Evolutionary conservation across 2,113 vertebrate genomes (phyloP), one percentile per base, ranked within the genome.

Genomic region (Plectropomus leopardus): DNA sequence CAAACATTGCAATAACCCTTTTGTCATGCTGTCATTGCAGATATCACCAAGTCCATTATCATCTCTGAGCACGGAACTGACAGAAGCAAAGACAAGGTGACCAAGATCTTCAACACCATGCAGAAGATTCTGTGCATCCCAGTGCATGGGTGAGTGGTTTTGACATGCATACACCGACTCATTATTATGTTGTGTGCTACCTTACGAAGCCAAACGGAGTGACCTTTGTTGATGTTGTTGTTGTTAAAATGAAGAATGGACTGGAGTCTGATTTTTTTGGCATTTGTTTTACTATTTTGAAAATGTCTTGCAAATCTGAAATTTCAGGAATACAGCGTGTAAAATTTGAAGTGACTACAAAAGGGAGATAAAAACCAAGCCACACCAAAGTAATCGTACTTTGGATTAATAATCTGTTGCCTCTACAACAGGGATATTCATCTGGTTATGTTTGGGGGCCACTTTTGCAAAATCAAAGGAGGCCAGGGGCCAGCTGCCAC

Each of bases 1-100:
- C 16, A 21, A 13, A 54, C n/a, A 58, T 64, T 14, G 3, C 23
- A 47, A 2, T 76, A 17, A 53, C 48, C 42, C 13, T 0, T 34
- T 51, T 3, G 54, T 6, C 23, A 8, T 66, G 32, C 59, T 78
- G 7, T 51, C n/a, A 16, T 86, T 90, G 3, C 78, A 98, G 97
- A 98, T 54, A 96, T 98, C 84, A 94, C 94, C 15, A 97, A 97
- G 85, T 96, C 96, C 34, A 96, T 98, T n/a, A 92, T 97, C 76
- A 94, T 97, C 63, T 97, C 95, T 21, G 97, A 98, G 76, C 83
- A 97, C 68, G 97, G 97, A 42, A 97, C 95, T 11, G 95, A 94
- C 88, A 95, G 97, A 72, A 91, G 91, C 57, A 91, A 93, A 16
- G 96, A 96, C 19, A 89, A 93, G 65, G 84, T 98, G 5, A 94